Base-by-base conservation (phyloP, 2,113 vertebrate genomes). In the Fulica atra region DNA sequence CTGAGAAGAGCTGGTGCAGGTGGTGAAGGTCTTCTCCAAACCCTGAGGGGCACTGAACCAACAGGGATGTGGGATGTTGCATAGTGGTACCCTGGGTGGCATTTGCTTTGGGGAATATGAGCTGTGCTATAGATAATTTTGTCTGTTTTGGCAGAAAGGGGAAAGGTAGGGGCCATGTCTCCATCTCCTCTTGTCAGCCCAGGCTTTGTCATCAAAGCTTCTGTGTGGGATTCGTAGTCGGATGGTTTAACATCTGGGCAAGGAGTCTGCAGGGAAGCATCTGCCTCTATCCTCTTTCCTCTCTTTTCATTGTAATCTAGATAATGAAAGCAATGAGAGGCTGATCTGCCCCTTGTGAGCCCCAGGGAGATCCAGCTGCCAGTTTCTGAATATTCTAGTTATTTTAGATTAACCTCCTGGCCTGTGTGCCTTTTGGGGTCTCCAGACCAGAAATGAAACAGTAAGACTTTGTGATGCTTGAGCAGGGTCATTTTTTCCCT, bases 221-320 rank as follows among this genome's bases (percentile, higher is more conserved):
- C 44, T 56, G 24, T 56, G 69, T 92, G 82, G 23, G 35, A 38
- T 86, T 86, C 0, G 0, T 51, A 88, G 88, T 60, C 83, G 89
- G 64, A 76, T 85, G 60, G 68, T 71, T 94, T 88, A 94, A 86
- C 71, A 82, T 81, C 76, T 88, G 74, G 79, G 60, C 24, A 54
- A 86, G 56, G 36, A 83, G 20, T 93, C 82, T 80, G 46, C 56
- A 89, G 87, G 79, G 93, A 95, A 80, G 71, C 28, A 8, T 66
- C 56, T 96, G 84, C 13, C 36, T 89, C 68, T 78, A 35, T 28
- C 11, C 25, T 82, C 84, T 77, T 79, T 87, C 72, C 53, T 87
- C 76, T 95, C 82, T 88, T 93, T 93, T 83, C 64, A 74, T 83
- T 97, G 89, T 92, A 91, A 94, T 88, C 60, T 76, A 89, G 81